Evolutionary conservation across 2,113 vertebrate species (phyloP).

Genomic region (Cyanoliseus patagonus): DNA sequence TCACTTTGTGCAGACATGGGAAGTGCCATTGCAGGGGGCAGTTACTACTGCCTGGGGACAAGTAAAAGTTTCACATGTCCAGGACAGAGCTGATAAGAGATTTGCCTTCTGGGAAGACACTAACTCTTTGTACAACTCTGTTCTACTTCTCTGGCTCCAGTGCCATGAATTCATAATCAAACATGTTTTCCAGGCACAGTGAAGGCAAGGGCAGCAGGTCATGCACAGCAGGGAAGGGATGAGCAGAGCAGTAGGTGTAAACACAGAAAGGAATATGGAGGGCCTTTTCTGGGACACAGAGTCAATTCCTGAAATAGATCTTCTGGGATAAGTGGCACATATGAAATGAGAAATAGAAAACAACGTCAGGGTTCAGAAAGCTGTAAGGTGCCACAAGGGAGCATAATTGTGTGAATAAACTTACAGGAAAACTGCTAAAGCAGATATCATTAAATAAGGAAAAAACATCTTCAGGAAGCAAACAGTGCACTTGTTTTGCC

Average conservation of each 20-base stretch:
- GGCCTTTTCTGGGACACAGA: conserved; percentile 33
- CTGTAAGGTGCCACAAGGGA: neutral
- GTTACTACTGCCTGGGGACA: neutral
- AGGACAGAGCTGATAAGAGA: neutral
- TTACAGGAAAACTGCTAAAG: neutral
- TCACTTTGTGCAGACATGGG: neutral
- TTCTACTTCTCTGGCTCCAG: neutral
- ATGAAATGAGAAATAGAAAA: neutral
- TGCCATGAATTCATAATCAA: neutral
- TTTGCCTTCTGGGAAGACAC: neutral
- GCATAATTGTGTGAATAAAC: neutral
- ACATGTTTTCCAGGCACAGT: neutral
- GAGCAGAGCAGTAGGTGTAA: conserved; percentile 9
- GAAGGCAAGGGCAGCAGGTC: conserved; percentile 34
- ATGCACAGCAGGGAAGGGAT: conserved; percentile 4
- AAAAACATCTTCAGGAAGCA: neutral
- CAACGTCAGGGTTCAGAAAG: neutral
- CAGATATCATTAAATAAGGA: neutral
- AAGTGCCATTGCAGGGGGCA: neutral
- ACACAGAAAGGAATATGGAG: neutral
- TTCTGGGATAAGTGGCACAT: neutral
- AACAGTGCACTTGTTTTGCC: neutral
- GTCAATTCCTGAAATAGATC: neutral
- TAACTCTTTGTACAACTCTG: neutral
- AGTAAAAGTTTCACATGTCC: neutral